Evolutionary conservation across 2,888 invertebrate genomes (phyloP).

Genomic region (Zygogramma bicolorata): DNA sequence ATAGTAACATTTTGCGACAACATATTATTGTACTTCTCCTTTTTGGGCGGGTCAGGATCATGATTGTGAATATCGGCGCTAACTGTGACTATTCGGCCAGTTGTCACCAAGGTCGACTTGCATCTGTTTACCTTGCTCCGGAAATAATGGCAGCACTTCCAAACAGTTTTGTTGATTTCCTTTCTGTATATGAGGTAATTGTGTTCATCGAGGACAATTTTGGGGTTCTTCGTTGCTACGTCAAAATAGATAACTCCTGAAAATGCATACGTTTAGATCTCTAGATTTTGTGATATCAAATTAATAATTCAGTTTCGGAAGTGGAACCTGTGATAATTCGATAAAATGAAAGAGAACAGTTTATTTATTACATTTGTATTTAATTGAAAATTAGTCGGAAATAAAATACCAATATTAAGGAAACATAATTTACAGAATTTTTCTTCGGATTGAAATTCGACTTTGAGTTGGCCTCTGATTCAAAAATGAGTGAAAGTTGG

Average conservation of each 20-base stretch:
- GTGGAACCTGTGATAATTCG: no score
- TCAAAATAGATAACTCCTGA: slow-evolving; percentile 56
- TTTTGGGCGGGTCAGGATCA: slow-evolving; percentile 39
- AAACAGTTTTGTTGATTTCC: slow-evolving; percentile 53
- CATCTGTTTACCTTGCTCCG: slow-evolving; percentile 53
- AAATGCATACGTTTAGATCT: slow-evolving; percentile 30
- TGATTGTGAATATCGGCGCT: slow-evolving; percentile 54
- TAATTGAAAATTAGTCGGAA: no score
- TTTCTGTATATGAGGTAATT: slow-evolving; percentile 54
- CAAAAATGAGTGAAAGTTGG: no score
- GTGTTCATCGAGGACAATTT: slow-evolving; percentile 55
- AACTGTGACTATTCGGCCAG: slow-evolving; percentile 53
- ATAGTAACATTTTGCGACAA: slow-evolving; percentile 54
- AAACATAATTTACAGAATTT: no score
- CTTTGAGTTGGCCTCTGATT: no score
- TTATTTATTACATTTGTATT: no score
- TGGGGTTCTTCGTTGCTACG: slow-evolving; percentile 57
- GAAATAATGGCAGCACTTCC: slow-evolving; percentile 57
- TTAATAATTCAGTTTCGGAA: no score
- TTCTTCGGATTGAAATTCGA: no score
- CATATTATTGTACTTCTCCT: slow-evolving; percentile 52
- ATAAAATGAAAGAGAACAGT: no score
- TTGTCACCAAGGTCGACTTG: slow-evolving; percentile 55
- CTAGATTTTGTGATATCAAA: not conserved
- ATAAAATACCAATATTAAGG: no score